Evolutionary conservation across 2,797 vertebrate genomes (phyloP), one percentile per base, ranked within the genome.

Genomic region (Danio kyathit): DNA sequence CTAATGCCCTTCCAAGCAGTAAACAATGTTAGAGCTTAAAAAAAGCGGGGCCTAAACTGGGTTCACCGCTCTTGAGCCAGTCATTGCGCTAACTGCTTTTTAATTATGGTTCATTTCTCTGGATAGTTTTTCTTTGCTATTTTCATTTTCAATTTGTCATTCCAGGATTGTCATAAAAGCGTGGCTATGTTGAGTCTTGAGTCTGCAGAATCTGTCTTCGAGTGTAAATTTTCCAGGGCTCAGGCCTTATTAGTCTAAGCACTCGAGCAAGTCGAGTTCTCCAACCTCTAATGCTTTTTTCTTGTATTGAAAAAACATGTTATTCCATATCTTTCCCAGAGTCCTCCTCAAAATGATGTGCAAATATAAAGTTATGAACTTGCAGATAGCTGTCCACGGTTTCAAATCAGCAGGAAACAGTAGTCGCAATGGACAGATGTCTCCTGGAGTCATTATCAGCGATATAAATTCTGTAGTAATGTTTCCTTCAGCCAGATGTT

Each of bases 11-110:
- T 86, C 69, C 69, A 80, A 74, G 85, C 84, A 84, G 85, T 74
- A 80, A 87, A 88, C 59, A 81, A 67, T 80, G 76, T 69, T 82
- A 83, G 71, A 8, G 67, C 19, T 82, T 81, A 73, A 82, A 75
- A 79, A 85, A 54, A 65, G 54, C 41, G 10, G 63, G 61, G 41
- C 16, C n/a, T 65, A 41, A 76, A 54, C 74, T 10, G 16, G 61
- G 19, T 74, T 74, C 9, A 61, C 44, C 44, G 6, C 56, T 60
- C 49, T 70, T 70, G 67, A 49, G 49, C 9, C 49, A 17, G 67
- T 54, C 16, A n/a, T 70, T 51, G 29, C 3, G 16, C 48, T 70
- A 52, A 71, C 67, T 54, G 40, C 7, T 73, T 57, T 69, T 70
- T 60, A 60, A 69, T 40, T 69, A 19, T 1, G 1, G 6, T 66